Base-by-base conservation (phyloP, 2,797 vertebrate species). In the Odontamblyopus lacepedii region DNA sequence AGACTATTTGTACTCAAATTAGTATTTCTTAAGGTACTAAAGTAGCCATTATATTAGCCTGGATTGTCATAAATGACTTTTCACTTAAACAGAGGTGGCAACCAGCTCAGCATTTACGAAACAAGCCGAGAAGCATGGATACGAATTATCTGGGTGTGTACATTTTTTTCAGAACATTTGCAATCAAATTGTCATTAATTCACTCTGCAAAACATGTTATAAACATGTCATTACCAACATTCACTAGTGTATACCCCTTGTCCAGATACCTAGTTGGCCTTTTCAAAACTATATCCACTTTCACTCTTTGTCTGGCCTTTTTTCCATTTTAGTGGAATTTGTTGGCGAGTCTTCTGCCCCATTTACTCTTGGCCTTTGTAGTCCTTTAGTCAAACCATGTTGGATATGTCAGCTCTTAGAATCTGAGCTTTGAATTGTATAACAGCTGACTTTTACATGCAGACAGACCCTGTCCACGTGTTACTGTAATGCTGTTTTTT, bases 321-420 rank as follows among this genome's bases (percentile, higher is more conserved):
- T 72, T 70, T 70, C 80, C 32, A 74, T 79, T 64, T 76, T 50
- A 6, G 32, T 68, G 84, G 87, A 90, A 86, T 91, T 77, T 67
- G 26, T 67, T 88, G 82, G 85, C 78, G 6, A 29, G 55, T 30
- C 60, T 77, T 83, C 78, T 57, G 73, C 66, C 77, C 83, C 79
- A 53, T 74, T 75, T 76, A 27, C 68, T 57, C 50, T 74, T 79
- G 78, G 85, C 76, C 79, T 73, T 72, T 27, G 55, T 74, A 30
- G 9, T 78, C 79, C 66, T 67, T 65, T 63, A n/a, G 0, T 81
- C 73, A 70, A 72, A 73, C 56, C 18, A 55, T 82, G 70, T 86
- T 79, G 75, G 71, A 83, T 70, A 55, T 85, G 82, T 88, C 82
- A 77, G 78, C 30, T 16, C 70, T 68, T 30, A 67, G 56, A 69